A percentile compares a stretch with the other conserved stretches of the same genome.
Evolutionary conservation across 2,797 vertebrate species (phyloP).

Genomic region (Luscinia megarhynchos): DNA sequence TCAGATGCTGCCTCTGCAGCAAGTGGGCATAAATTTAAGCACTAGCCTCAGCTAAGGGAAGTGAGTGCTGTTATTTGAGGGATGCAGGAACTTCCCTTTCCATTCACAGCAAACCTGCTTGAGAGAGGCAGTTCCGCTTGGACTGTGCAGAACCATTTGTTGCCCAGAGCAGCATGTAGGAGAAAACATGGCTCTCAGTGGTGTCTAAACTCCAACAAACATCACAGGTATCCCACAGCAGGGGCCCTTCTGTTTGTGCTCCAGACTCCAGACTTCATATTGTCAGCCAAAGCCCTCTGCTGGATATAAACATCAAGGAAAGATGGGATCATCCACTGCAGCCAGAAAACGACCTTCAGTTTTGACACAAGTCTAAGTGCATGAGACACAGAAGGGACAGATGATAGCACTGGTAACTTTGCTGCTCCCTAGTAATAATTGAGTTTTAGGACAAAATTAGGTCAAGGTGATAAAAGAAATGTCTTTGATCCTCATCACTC

Average conservation of each 20-base stretch:
- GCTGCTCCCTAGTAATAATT: neutral
- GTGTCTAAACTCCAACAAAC: neutral
- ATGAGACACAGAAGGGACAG: neutral
- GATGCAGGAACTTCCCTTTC: neutral
- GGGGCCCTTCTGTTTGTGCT: neutral
- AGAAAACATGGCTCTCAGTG: neutral
- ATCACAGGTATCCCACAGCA: neutral
- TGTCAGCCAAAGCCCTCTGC: neutral
- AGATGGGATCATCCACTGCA: neutral
- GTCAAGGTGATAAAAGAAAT: neutral
- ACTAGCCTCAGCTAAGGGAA: neutral
- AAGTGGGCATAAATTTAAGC: neutral
- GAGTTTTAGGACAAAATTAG: neutral
- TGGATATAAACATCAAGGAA: neutral
- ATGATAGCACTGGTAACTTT: neutral
- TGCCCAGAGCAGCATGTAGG: fast-evolving
- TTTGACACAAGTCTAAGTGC: neutral
- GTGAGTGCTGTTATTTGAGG: neutral
- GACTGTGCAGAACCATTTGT: neutral
- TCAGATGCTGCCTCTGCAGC: neutral
- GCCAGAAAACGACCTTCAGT: fast-evolving
- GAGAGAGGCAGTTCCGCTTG: neutral
- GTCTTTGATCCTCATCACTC: neutral
- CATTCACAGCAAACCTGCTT: neutral
- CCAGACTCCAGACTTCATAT: neutral